Base-by-base conservation (phyloP, 2,888 invertebrate species). In the Polymixis flavicincta region DNA sequence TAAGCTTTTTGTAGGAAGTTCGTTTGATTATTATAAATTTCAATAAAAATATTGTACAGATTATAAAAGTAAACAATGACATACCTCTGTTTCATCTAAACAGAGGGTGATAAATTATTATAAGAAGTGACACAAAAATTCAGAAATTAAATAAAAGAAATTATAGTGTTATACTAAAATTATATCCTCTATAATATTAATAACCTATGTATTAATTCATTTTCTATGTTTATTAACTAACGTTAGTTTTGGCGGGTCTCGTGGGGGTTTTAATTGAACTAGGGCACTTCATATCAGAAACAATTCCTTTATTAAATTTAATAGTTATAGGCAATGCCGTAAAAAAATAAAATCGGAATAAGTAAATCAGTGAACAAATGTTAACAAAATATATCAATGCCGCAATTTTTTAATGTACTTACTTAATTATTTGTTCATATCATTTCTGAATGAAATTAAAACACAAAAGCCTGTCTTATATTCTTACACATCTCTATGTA, bases 221-320 rank as follows among this genome's bases (percentile, higher is more conserved):
- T 87, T 70, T 75, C 87, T 88, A 87, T 82, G 73, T 83, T 85
- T 84, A 87, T 78, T 76, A 81, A 69, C 84, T 87, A 87, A 87
- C 73, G 76, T 87, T 88, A 87, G 85, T 88, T 85, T 88, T 87
- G 87, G 87, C 87, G 85, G 87, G 87, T 80, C 72, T 85, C 79
- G 67, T 80, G 75, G 77, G 78, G 79, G 37, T 77, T 77, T 78
- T 78, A 85, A 87, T 85, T 85, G 72, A 87, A 88, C 84, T 83
- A 85, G 65, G 74, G 54, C 72, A 85, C 59, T 78, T 79, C 55
- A 83, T 71, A 76, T 76, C 50, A 71, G 54, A 80, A 73, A 81
- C 85, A 76, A 81, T 78, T 84, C 74, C 84, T 80, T 72, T 71
- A 82, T 67, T 77, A 72, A 72, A 55, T 80, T 81, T 61, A 68